Evolutionary conservation across 2,113 vertebrate species (phyloP).

Genomic region (Clarias gariepinus): DNA sequence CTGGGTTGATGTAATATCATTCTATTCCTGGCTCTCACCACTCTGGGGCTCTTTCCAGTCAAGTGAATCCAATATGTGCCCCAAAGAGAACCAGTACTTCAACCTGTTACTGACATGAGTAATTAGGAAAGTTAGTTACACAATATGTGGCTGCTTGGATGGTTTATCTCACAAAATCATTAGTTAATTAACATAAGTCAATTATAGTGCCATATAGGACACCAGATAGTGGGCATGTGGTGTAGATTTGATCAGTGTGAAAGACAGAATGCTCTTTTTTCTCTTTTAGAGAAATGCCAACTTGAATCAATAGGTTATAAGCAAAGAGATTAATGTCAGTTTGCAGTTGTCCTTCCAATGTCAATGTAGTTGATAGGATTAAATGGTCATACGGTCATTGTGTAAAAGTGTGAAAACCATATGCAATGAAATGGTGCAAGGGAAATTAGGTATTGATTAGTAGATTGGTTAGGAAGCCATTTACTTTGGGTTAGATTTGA

Average conservation of each 20-base stretch:
- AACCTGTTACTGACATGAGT: conserved; percentile 35
- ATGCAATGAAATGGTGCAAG: background rate
- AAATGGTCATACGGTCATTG: background rate
- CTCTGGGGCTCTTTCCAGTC: conserved; percentile 13
- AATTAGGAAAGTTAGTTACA: conserved; percentile 27
- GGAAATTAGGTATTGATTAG: conserved; percentile 5
- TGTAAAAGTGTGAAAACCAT: background rate
- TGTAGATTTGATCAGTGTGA: background rate
- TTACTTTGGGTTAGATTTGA: conserved; percentile 1
- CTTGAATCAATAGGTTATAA: conserved; percentile 8
- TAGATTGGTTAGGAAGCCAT: background rate
- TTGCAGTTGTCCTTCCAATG: background rate
- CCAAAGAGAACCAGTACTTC: conserved; percentile 30
- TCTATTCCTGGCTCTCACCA: conserved; percentile 48
- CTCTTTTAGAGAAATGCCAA: background rate
- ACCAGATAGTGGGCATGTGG: background rate
- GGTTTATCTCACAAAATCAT: conserved; percentile 16
- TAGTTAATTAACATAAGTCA: conserved; percentile 37
- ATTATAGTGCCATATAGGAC: conserved; percentile 1
- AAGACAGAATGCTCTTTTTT: background rate
- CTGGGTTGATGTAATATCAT: conserved; percentile 24
- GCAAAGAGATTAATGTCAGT: conserved; percentile 1
- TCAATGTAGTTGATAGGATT: conserved; percentile 12
- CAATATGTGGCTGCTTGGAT: conserved; percentile 2
- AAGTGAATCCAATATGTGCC: conserved; percentile 22